These are phyloP conservation scores for Pristionchus entomophagus DNA, from an alignment of 2,888 invertebrate genomes.

Conservation along the genomic window DNA sequence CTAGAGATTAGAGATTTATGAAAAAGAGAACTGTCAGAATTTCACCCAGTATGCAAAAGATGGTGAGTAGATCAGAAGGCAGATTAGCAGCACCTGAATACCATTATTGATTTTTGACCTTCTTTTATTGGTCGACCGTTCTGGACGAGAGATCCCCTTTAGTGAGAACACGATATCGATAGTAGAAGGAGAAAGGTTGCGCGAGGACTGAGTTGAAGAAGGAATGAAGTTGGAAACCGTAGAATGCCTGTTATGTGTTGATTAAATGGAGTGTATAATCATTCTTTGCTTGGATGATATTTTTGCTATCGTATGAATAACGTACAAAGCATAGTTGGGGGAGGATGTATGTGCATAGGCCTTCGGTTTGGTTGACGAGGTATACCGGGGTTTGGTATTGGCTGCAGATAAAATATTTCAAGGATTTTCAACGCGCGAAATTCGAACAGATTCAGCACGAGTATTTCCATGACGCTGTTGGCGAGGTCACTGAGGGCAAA, in stretches of 20 bases:
- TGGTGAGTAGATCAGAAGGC: neutral
- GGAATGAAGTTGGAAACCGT: neutral
- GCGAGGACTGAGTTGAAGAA: neutral
- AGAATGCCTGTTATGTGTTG: neutral
- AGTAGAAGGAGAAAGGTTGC: neutral
- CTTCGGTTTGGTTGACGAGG: neutral
- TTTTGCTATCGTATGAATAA: too few species aligned
- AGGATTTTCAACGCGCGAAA: neutral
- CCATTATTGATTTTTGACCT: too few species aligned
- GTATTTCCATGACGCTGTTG: neutral
- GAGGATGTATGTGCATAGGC: neutral
- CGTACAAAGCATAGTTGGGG: neutral
- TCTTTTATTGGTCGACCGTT: too few species aligned
- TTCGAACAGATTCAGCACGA: neutral
- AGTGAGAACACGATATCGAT: neutral
- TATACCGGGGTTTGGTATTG: neutral
- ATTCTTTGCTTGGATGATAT: too few species aligned
- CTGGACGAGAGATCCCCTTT: neutral
- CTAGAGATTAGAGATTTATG: neutral
- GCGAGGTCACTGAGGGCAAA: neutral
- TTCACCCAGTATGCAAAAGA: neutral
- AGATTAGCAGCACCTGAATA: neutral
- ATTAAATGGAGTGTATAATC: too few species aligned
- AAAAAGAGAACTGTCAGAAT: neutral
- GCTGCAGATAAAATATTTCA: neutral